phyloP scores from a whole-genome alignment of 2,113 vertebrate species.

The Seriola aureovittata region DNA sequence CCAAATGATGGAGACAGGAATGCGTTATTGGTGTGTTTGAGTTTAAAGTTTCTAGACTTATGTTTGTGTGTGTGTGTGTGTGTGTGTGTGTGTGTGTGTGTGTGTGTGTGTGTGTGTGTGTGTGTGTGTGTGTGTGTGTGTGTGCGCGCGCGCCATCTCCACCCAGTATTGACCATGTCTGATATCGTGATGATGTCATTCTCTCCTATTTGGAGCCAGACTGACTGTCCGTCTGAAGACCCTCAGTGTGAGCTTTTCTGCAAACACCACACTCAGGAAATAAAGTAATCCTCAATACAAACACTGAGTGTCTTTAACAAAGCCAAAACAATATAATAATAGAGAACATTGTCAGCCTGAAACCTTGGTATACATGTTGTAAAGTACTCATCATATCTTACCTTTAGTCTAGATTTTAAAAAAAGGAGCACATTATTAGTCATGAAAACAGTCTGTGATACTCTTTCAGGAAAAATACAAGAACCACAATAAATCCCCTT shows the following conservation, averaged over 20 bases:
- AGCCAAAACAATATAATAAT: neutral
- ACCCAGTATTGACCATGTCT: constrained; percentile 66
- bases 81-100: constrained; percentile 16
- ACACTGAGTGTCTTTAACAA: neutral
- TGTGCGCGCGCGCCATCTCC: constrained; percentile 18
- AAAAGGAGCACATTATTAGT: neutral
- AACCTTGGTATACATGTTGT: neutral
- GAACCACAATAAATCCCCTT: neutral
- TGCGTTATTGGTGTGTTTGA: neutral
- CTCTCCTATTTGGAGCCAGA: constrained; percentile 57
- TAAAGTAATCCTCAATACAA: neutral
- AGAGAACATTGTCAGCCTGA: neutral
- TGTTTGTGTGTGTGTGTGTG: constrained; percentile 12
- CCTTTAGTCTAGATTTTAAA: too few relatives aligned
- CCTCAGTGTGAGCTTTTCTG: neutral
- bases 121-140: neutral
- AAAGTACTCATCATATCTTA: neutral
- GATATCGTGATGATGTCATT: constrained; percentile 67
- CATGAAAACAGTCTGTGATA: neutral
- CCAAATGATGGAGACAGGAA: neutral
- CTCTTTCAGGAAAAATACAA: neutral
- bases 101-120: constrained; percentile 12
- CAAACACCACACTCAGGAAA: neutral
- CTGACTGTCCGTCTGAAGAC: constrained; percentile 51
- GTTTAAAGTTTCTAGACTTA: neutral